Percentiles rank a stretch among this genome's conserved stretches.
These are phyloP conservation scores for Athene noctua DNA, from an alignment of 2,113 vertebrate genomes.

Conservation along the genomic window DNA sequence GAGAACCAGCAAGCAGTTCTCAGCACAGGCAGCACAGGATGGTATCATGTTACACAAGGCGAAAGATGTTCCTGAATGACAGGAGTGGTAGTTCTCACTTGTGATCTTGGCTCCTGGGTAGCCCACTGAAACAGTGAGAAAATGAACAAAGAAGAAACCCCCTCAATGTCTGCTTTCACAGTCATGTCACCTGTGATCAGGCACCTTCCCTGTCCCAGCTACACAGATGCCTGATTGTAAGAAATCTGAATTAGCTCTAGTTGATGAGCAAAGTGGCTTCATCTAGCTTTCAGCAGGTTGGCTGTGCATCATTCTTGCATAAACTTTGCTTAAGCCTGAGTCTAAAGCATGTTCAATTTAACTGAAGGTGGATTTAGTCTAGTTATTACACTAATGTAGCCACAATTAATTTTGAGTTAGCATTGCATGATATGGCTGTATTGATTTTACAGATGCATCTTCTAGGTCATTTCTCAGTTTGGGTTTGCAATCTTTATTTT, in stretches of 20 bases:
- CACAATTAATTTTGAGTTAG: not conserved
- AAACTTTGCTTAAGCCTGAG: not conserved
- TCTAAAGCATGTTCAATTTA: not conserved
- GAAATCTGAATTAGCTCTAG: not conserved
- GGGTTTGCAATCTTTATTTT: not conserved
- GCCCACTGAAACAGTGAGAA: not conserved
- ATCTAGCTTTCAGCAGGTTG: not conserved
- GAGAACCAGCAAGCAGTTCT: not conserved
- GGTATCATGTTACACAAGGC: not conserved
- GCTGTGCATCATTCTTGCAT: not conserved
- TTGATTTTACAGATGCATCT: slow-evolving; percentile 9
- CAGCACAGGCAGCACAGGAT: not conserved
- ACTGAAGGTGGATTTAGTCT: not conserved
- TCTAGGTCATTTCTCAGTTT: not conserved
- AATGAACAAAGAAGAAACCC: not conserved
- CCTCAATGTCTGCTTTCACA: not conserved
- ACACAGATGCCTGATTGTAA: not conserved
- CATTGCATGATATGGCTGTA: not conserved
- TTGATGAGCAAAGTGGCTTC: not conserved
- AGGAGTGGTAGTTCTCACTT: not conserved
- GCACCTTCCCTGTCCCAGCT: not conserved
- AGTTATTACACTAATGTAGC: not conserved
- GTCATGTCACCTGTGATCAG: not conserved
- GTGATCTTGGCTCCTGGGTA: not conserved
- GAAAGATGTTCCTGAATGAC: not conserved